Conservation (phyloP, 2,888 invertebrate species). For the Dexiosoma caninum region DNA sequence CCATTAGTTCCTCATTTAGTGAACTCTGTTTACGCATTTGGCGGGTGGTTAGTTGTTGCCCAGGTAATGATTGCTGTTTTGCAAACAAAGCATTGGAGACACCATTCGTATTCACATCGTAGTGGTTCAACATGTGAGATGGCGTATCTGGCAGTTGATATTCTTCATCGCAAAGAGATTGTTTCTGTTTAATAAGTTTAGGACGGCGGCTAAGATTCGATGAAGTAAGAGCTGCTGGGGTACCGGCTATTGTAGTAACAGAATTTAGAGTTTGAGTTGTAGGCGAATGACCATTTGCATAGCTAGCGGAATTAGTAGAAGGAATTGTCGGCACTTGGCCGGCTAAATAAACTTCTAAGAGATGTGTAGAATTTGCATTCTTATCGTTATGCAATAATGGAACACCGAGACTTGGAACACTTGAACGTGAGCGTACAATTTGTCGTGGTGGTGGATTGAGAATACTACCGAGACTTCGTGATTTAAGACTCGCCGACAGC, state of each 20-base stretch:
- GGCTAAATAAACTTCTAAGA: slow-evolving; percentile 49
- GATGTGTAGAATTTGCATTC: slow-evolving; percentile 38
- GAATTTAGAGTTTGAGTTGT: slow-evolving; percentile 41
- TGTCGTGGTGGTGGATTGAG: slow-evolving; percentile 85
- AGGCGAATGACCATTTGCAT: slow-evolving; percentile 68
- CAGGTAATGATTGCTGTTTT: slow-evolving; percentile 34
- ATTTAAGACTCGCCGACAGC: slow-evolving; percentile 84
- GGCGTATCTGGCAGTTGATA: slow-evolving; percentile 72
- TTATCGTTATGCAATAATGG: slow-evolving; percentile 66
- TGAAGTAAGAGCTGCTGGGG: slow-evolving; percentile 65
- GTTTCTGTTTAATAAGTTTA: slow-evolving; percentile 90
- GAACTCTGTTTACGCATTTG: slow-evolving; percentile 85
- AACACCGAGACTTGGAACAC: slow-evolving; percentile 83
- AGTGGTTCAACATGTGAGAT: slow-evolving; percentile 73
- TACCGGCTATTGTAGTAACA: neutral
- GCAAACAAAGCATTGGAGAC: slow-evolving; percentile 70
- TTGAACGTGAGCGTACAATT: slow-evolving; percentile 86
- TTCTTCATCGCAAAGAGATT: slow-evolving; percentile 87
- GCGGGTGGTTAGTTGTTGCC: slow-evolving; percentile 45
- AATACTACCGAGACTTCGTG: slow-evolving; percentile 90
- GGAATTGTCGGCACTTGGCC: slow-evolving; percentile 42
- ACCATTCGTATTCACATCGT: slow-evolving; percentile 70
- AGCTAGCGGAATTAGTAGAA: slow-evolving; percentile 25
- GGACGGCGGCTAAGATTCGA: slow-evolving; percentile 78
- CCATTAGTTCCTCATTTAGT: slow-evolving; percentile 93